These are phyloP conservation scores for Xanthorhoe designata DNA, from an alignment of 2,888 invertebrate genomes.

Conservation along the genomic window DNA sequence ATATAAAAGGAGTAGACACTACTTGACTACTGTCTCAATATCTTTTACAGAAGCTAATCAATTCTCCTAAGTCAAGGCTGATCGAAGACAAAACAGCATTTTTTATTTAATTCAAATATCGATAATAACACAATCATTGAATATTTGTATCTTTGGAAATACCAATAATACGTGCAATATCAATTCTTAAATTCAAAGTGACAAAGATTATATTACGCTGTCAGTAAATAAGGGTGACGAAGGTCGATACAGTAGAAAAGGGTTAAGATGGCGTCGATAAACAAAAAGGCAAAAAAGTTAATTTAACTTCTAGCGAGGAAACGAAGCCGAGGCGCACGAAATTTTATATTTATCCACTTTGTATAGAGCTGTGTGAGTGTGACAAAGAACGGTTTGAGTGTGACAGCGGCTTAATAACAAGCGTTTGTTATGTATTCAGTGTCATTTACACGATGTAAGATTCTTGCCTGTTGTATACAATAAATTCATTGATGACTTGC, in stretches of 20 bases:
- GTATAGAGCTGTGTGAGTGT: slow-evolving; percentile 47
- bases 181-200: not conserved
- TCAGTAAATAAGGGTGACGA: slow-evolving; percentile 1
- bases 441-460: too few relatives aligned
- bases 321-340: slow-evolving; percentile 67
- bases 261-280: slow-evolving; percentile 82
- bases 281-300: slow-evolving; percentile 78
- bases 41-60: too few relatives aligned
- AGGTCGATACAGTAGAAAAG: slow-evolving; percentile 72
- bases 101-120: too few relatives aligned
- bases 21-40: too few relatives aligned
- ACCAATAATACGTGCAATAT: not conserved
- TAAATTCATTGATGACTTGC: too few relatives aligned
- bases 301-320: slow-evolving; percentile 80
- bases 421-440: too few relatives aligned
- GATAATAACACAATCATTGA: too few relatives aligned
- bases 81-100: too few relatives aligned
- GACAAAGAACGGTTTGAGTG: slow-evolving; percentile 49
- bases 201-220: slow-evolving; percentile 1
- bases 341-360: slow-evolving; percentile 58
- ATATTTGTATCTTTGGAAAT: not conserved
- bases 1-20: too few relatives aligned
- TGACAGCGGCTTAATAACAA: slow-evolving; percentile 37
- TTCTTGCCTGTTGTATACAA: too few relatives aligned
- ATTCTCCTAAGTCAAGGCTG: too few relatives aligned